These are phyloP conservation scores for Pycnonotus jocosus DNA, from an alignment of 2,113 vertebrate species.

Conservation along the genomic window DNA sequence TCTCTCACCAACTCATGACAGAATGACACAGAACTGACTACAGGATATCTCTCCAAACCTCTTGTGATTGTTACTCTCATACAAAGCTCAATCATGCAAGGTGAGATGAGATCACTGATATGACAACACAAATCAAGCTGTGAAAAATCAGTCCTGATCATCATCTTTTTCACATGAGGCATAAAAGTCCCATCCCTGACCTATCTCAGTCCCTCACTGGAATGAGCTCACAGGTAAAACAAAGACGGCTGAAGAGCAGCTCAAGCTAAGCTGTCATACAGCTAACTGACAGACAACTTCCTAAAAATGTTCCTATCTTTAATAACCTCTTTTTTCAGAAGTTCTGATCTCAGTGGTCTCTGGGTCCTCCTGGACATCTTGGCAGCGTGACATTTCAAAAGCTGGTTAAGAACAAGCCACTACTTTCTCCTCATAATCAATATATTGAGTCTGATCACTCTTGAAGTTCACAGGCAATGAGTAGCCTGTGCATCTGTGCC, in stretches of 20 bases:
- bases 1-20: background rate
- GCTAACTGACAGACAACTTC: background rate
- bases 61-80: background rate
- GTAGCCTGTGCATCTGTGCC: background rate
- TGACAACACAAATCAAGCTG: background rate
- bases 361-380: background rate
- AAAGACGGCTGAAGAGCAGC: background rate
- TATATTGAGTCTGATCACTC: background rate
- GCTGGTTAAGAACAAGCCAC: background rate
- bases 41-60: background rate
- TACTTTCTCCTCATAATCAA: background rate
- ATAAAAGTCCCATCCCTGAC: background rate
- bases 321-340: background rate
- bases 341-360: fast-evolving
- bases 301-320: background rate
- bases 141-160: background rate
- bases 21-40: background rate
- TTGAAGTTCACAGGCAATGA: background rate
- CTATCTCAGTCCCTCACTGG: background rate
- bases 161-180: background rate
- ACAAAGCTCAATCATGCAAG: background rate
- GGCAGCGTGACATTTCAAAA: background rate
- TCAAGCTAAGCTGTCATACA: background rate
- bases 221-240: background rate
- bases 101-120: background rate